A percentile compares a stretch with the other conserved stretches of the same genome.
Evolutionary conservation across 2,113 vertebrate species (phyloP).

Genomic region (Tetraodon nigroviridis): DNA sequence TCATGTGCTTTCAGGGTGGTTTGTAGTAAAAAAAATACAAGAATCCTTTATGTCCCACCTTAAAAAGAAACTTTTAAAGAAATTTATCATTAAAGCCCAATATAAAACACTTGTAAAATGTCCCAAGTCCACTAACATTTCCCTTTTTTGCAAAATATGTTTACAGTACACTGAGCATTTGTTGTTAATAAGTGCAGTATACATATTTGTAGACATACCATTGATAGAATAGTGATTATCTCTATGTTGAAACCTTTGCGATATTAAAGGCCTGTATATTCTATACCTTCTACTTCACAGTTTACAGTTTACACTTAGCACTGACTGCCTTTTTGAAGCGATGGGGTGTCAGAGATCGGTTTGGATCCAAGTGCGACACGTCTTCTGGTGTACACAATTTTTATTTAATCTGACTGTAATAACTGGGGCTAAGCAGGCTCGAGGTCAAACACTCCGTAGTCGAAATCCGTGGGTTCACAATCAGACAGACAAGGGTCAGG

Average conservation of each 20-base stretch:
- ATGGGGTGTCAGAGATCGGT: no score
- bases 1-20: constrained; percentile 40
- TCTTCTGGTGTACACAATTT: no score
- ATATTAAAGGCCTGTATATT: constrained; percentile 62
- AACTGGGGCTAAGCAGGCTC: no score
- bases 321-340: constrained; percentile 73
- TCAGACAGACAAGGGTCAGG: no score
- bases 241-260: constrained; percentile 33
- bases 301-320: constrained; percentile 65
- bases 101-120: constrained; percentile 40
- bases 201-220: constrained; percentile 3
- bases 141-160: constrained; percentile 30
- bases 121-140: constrained; percentile 38
- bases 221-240: constrained; percentile 42
- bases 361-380: no score
- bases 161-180: constrained; percentile 16
- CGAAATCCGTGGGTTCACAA: no score
- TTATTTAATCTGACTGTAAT: no score
- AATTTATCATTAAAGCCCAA: constrained; percentile 18
- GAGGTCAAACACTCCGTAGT: no score
- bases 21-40: constrained; percentile 57
- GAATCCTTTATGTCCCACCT: constrained; percentile 48
- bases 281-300: constrained; percentile 69
- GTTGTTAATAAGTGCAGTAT: constrained; percentile 14
- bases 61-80: constrained; percentile 70